Percentiles rank a stretch among this genome's conserved stretches.
phyloP scores from a whole-genome alignment of 1,140 invertebrate species.

The Drosophila rufa region DNA sequence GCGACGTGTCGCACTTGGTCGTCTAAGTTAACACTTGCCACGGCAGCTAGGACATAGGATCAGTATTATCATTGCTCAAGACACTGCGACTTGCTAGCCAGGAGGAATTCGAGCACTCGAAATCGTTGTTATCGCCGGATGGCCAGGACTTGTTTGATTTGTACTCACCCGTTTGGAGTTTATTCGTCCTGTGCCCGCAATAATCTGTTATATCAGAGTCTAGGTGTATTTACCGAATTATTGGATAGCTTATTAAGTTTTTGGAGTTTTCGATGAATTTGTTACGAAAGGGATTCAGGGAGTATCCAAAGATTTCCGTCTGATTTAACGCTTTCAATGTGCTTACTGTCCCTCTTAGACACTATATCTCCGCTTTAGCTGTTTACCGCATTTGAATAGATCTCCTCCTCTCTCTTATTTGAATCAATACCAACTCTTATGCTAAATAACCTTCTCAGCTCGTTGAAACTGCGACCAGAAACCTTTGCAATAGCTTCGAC shows the following conservation, averaged over 20 bases:
- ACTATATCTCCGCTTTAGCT: constrained; percentile 46
- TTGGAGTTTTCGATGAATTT: constrained; percentile 59
- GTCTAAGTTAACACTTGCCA: constrained; percentile 86
- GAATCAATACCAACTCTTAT: not conserved
- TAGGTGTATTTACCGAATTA: constrained; percentile 45
- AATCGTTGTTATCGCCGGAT: constrained; percentile 36
- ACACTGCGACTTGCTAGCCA: constrained; percentile 38
- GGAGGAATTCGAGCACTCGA: constrained; percentile 17
- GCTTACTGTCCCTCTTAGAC: constrained; percentile 39
- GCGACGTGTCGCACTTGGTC: constrained; percentile 89
- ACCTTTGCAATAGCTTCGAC: constrained; percentile 6
- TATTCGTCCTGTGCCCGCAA: constrained; percentile 29
- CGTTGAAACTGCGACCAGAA: constrained; percentile 2
- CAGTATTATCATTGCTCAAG: constrained; percentile 55
- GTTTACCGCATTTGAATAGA: constrained; percentile 7
- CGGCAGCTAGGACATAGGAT: constrained; percentile 23
- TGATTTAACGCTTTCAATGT: constrained; percentile 37
- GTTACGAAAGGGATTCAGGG: constrained; percentile 25
- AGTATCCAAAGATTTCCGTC: constrained; percentile 3
- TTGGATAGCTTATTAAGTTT: constrained; percentile 61
- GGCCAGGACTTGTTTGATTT: constrained; percentile 1
- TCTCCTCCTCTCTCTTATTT: constrained; percentile 4
- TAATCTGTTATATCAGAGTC: constrained; percentile 50
- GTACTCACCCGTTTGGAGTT: not conserved
- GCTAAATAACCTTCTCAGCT: not conserved